These are phyloP conservation scores for Brachystomella parvula DNA, from an alignment of 1,140 invertebrate genomes.

Conservation along the genomic window DNA sequence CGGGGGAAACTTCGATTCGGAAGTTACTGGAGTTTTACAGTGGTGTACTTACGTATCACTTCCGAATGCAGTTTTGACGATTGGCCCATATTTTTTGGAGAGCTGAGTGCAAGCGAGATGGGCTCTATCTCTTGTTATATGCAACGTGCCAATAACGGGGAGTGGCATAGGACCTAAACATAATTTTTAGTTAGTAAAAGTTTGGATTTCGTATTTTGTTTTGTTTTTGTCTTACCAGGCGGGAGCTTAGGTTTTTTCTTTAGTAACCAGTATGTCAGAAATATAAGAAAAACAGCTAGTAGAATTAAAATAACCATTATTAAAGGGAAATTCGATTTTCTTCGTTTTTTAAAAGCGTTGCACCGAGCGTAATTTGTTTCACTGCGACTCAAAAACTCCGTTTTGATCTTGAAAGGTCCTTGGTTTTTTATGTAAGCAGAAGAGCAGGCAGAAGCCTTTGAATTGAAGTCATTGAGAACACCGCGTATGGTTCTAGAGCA, in stretches of 20 bases:
- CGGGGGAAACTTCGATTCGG: neutral
- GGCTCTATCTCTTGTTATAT: constrained; percentile 8
- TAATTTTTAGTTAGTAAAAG: neutral
- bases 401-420: too few relatives aligned
- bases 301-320: neutral
- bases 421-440: too few relatives aligned
- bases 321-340: neutral
- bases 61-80: constrained; percentile 20
- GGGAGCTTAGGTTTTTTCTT: neutral
- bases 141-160: constrained; percentile 10
- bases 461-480: too few relatives aligned
- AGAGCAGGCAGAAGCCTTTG: too few relatives aligned
- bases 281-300: neutral
- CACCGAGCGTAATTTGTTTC: too few relatives aligned
- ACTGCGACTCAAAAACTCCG: too few relatives aligned
- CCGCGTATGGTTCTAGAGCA: too few relatives aligned
- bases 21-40: neutral
- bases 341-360: too few relatives aligned
- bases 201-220: neutral
- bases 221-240: neutral
- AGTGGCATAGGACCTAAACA: constrained; percentile 12
- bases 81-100: constrained; percentile 24
- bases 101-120: constrained; percentile 1
- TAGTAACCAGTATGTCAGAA: neutral
- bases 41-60: constrained; percentile 18